Conservation (phyloP, 2,888 invertebrate species). For the Drosophila meridiana region DNA sequence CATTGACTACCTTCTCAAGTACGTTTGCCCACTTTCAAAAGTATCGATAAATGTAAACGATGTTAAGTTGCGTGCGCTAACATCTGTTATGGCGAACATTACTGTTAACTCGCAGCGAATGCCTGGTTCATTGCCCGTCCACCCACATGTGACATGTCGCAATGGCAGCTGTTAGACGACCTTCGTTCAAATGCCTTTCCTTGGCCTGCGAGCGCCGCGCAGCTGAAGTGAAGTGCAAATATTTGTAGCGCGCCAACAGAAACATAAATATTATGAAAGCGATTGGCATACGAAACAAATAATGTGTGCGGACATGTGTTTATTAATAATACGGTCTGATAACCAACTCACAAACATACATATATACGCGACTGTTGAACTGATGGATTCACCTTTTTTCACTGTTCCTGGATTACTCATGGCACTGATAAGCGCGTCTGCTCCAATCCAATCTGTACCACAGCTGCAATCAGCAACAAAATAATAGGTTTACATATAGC, state of each 20-base stretch:
- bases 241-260: conserved; percentile 40
- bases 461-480: not conserved
- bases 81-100: not conserved
- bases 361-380: conserved; percentile 58
- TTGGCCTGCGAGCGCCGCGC: conserved; percentile 38
- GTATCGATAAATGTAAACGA: conserved; percentile 49
- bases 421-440: conserved; percentile 33
- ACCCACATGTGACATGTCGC: conserved; percentile 39
- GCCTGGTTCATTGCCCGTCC: conserved; percentile 56
- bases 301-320: conserved; percentile 23
- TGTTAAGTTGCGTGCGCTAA: not conserved
- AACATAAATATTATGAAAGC: conserved; percentile 45
- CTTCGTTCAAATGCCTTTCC: conserved; percentile 53
- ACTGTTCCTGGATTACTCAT: conserved; percentile 9
- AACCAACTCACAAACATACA: conserved; percentile 30
- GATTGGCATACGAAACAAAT: conserved; percentile 9
- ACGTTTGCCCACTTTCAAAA: conserved; percentile 57
- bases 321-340: conserved; percentile 35
- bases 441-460: not conserved
- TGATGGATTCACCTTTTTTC: conserved; percentile 17
- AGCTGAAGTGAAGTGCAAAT: conserved; percentile 47
- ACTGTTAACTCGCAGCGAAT: conserved; percentile 2
- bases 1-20: conserved; percentile 43
- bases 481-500: conserved; percentile 2
- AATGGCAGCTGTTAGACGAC: conserved; percentile 53